These are phyloP conservation scores for Stichopus horrens DNA, from an alignment of 53 echinoderm and acorn worm species.

Conservation along the genomic window DNA sequence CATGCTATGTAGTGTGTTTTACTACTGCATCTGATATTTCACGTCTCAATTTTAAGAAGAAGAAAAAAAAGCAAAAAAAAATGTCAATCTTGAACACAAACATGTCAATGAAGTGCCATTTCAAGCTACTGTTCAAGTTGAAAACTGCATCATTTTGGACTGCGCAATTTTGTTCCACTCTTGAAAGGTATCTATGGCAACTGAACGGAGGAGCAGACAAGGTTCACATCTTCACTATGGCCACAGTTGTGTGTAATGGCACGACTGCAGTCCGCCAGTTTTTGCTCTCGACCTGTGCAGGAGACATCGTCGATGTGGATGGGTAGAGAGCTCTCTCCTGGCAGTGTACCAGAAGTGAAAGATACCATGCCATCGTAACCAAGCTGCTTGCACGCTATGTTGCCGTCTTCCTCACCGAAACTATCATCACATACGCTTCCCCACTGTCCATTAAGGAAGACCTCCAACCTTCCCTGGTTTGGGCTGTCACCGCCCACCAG, in stretches of 20 bases:
- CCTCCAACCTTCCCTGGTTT: slow-evolving; percentile 20
- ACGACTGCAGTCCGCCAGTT: not conserved
- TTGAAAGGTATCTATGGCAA: not conserved
- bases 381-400: slow-evolving; percentile 38
- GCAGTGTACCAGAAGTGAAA: not conserved
- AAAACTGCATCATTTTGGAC: too few relatives aligned
- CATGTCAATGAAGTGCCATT: too few relatives aligned
- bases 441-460: slow-evolving; percentile 26
- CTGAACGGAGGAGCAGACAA: not conserved
- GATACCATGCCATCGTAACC: slow-evolving; percentile 40
- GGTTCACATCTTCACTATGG: not conserved
- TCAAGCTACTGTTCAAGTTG: too few relatives aligned
- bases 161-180: too few relatives aligned
- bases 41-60: too few relatives aligned
- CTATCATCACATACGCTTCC: slow-evolving; percentile 51
- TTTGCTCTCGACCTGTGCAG: not conserved
- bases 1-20: too few relatives aligned
- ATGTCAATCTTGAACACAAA: too few relatives aligned
- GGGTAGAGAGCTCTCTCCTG: not conserved
- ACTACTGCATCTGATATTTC: too few relatives aligned
- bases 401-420: slow-evolving; percentile 17
- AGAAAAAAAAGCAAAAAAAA: too few relatives aligned
- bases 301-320: not conserved
- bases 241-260: not conserved
- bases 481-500: not conserved